Evolutionary conservation across 2,888 invertebrate genomes (phyloP), one percentile per base, ranked within the genome.

Genomic region (Drosophila pseudotakahashii): DNA sequence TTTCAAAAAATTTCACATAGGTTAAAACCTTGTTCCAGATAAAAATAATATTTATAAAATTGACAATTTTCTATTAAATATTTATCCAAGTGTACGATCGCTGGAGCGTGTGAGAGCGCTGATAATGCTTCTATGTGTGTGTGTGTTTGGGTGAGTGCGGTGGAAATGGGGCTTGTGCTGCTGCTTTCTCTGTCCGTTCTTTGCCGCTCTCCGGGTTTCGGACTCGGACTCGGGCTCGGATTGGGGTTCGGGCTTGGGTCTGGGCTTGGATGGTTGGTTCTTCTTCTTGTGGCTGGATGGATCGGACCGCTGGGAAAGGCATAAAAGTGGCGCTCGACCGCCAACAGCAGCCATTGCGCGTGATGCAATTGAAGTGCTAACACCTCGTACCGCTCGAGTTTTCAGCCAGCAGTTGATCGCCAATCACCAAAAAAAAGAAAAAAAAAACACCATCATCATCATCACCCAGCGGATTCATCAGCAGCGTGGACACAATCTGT

Each of bases 301-400:
- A 30, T 47, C 45, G 45, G 57, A 19, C 26, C 90, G 80, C 67
- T 76, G 80, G 79, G 81, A 90, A 92, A 91, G 91, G 92, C 92
- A 92, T 92, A 92, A 92, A 92, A 92, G 92, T 91, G 89, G 89
- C 90, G 85, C 88, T 88, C 89, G 90, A 89, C 84, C 87, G 88
- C 90, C 90, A 91, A 91, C 91, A 92, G 91, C 83, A 92, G 92
- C 92, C 92, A 92, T 92, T 92, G 92, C 92, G 91, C 91, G 92
- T 92, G 90, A 92, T 92, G 92, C 92, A 92, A 92, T 91, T 90
- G 90, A 90, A 92, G 92, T 91, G 91, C 90, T 91, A 92, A 92
- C 91, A 92, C 89, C 90, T 84, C 70, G 67, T 55, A 75, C 76
- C 78, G 78, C 62, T 62, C 62, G 62, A 64, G 48, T 63, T 41